phyloP scores from a whole-genome alignment of 2,888 invertebrate species.

The Cryptus viduatorius region DNA sequence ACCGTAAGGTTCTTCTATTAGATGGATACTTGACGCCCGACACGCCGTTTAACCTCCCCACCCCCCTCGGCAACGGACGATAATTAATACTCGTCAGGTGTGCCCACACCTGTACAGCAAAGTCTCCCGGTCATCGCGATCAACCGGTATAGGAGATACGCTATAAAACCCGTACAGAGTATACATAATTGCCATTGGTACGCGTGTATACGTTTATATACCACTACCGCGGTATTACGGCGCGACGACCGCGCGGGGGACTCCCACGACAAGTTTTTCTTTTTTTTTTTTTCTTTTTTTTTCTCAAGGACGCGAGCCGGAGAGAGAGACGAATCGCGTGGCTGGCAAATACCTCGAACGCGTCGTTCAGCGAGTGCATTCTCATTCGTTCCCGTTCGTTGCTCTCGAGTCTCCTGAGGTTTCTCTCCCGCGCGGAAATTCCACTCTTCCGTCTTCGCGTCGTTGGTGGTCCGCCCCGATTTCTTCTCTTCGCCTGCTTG shows the following conservation, averaged over 20 bases:
- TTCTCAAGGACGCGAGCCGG: constrained; percentile 54
- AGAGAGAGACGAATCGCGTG: constrained; percentile 39
- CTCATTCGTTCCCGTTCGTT: constrained; percentile 96
- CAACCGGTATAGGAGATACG: constrained; percentile 25
- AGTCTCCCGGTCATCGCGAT: constrained; percentile 54
- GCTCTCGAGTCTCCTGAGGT: constrained; percentile 94
- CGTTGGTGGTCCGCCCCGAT: constrained; percentile 81
- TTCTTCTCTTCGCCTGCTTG: constrained; percentile 83
- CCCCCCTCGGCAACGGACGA: constrained; percentile 18
- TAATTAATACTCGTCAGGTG: constrained; percentile 66
- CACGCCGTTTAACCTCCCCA: constrained; percentile 31
- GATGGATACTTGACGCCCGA: constrained; percentile 46
- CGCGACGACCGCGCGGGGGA: constrained; percentile 26
- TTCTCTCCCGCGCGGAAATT: constrained; percentile 93
- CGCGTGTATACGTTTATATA: constrained; percentile 8
- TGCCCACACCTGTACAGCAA: constrained; percentile 52
- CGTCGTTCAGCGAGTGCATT: constrained; percentile 96
- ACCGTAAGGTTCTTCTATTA: constrained; percentile 23
- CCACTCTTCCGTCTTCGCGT: constrained; percentile 90
- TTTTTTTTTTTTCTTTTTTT: constrained; percentile 62
- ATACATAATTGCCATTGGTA: constrained; percentile 16
- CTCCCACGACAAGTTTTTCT: constrained; percentile 57
- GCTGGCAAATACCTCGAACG: constrained; percentile 90
- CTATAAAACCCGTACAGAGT: constrained; percentile 28
- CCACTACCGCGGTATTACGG: neutral